A percentile compares a stretch with the other conserved stretches of the same genome.
These are phyloP conservation scores for Platalea minor DNA, from an alignment of 2,797 vertebrate species.

Conservation along the genomic window DNA sequence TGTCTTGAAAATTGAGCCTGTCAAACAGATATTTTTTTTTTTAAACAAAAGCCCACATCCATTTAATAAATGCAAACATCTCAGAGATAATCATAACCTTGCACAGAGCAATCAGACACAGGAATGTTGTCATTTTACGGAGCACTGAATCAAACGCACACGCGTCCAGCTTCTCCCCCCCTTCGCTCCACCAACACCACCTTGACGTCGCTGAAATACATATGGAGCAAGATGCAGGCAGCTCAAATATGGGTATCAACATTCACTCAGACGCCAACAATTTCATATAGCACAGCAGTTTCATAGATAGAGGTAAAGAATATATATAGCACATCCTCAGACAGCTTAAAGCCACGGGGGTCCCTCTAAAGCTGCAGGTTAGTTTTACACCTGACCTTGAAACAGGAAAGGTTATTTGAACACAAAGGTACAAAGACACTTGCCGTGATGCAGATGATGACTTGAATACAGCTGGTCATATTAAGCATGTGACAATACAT, in stretches of 20 bases:
- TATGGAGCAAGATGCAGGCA: fast-evolving
- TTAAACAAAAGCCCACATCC: background rate
- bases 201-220: fast-evolving
- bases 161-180: background rate
- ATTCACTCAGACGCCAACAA: background rate
- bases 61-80: background rate
- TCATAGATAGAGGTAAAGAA: background rate
- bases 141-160: background rate
- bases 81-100: background rate
- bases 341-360: background rate
- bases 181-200: background rate
- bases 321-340: background rate
- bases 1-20: background rate
- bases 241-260: fast-evolving
- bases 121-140: background rate
- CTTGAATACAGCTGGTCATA: background rate
- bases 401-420: background rate
- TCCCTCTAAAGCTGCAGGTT: background rate
- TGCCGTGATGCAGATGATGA: background rate
- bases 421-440: background rate
- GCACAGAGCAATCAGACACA: background rate
- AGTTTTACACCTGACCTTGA: background rate
- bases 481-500: background rate
- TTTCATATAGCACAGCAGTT: background rate
- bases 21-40: background rate